Evolutionary conservation across 2,113 vertebrate genomes (phyloP), one percentile per base, ranked within the genome.

Genomic region (Variabilichromis moorii): DNA sequence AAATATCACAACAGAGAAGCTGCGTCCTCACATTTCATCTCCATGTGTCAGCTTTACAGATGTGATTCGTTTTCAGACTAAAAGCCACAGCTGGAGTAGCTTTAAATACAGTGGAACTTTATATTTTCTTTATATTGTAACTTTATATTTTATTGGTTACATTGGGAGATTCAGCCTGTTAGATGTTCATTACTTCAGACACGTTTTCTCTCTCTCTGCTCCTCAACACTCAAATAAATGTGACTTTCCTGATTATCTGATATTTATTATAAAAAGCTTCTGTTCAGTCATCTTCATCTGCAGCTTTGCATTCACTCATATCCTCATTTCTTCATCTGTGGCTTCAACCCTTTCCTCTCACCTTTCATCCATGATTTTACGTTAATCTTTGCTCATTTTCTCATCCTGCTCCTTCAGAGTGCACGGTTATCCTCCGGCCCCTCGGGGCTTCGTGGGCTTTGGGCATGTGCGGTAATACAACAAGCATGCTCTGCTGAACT

Each of bases 401-500:
- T 76, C 71, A 26, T 26, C 61, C 73, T 85, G 85, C 54, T 71
- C 84, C 76, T 93, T 94, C 88, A 82, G 82, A 84, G 78, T 88
- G 61, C 83, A 86, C 89, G 71, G 55, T 89, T 89, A 91, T 93
- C 68, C 63, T 2, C 85, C 4, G 81, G 51, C 79, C 76, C 83
- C 85, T 84, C 2, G 1, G 90, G 86, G 88, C 90, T 63, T 61
- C 50, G 10, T 68, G 81, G 82, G 84, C 71, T 84, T 90, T 84
- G 91, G 86, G 71, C 54, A 79, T 93, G 91, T 87, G 90, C 71
- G 37, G 81, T 88, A 87, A 93, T 83, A 86, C 90, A 87, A 91
- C 95, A 81, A 47, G 86, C 87, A 80, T 8, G 84, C 89, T 86
- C 89, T 85, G 90, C 85, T 91, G 88, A 86, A 73, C 45, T 80